phyloP scores from a whole-genome alignment of 2,797 vertebrate genomes.

The Syngnathus acus region DNA sequence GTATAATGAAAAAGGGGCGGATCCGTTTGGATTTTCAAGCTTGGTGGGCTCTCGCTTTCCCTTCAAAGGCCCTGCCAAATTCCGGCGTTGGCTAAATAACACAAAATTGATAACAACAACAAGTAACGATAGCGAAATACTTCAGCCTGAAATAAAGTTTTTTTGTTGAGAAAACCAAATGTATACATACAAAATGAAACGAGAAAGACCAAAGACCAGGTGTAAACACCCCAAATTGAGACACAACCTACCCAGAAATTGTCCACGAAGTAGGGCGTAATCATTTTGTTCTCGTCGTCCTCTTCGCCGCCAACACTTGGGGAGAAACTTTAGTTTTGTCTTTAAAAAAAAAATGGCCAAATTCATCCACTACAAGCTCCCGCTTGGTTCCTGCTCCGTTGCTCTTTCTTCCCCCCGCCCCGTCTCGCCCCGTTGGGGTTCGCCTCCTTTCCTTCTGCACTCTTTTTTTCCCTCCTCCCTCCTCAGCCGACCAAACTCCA shows the following conservation, averaged over 20 bases:
- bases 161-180: not conserved
- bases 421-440: not conserved
- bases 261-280: constrained; percentile 90
- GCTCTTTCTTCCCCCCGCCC: not conserved
- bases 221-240: constrained; percentile 37
- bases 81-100: constrained; percentile 56
- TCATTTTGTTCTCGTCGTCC: constrained; percentile 68
- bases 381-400: constrained; percentile 38
- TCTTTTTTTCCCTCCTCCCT: constrained; percentile 70
- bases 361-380: constrained; percentile 63
- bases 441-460: constrained; percentile 43
- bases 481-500: constrained; percentile 66
- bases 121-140: constrained; percentile 30
- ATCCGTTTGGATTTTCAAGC: constrained; percentile 36
- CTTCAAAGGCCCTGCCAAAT: constrained; percentile 60
- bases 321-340: constrained; percentile 26
- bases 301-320: constrained; percentile 35
- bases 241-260: constrained; percentile 86
- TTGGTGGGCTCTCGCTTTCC: constrained; percentile 46
- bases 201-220: constrained; percentile 43
- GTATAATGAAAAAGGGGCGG: constrained; percentile 17
- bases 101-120: constrained; percentile 25
- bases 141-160: constrained; percentile 11
- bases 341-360: constrained; percentile 38
- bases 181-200: not conserved